Conservation (phyloP, 2,113 vertebrate species). For the Alligator mississippiensis region DNA sequence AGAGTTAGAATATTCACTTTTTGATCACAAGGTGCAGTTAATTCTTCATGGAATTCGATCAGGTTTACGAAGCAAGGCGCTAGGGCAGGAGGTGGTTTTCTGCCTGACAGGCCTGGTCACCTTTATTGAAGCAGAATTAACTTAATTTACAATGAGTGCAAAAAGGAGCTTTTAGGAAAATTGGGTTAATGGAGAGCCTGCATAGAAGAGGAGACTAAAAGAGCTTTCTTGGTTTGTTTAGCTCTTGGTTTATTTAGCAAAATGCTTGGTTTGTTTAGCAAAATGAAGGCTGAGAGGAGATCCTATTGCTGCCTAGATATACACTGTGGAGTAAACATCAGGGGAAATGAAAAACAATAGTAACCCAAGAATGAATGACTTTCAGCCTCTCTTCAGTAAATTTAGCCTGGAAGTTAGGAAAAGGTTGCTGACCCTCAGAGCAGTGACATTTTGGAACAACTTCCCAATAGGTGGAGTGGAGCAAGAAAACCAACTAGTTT, state of each 20-base stretch:
- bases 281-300: too few species aligned
- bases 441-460: too few species aligned
- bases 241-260: conserved; percentile 8
- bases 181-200: not conserved
- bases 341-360: too few species aligned
- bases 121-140: not conserved
- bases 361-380: too few species aligned
- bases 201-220: not conserved
- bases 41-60: not conserved
- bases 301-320: too few species aligned
- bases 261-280: not conserved
- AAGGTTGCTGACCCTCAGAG: too few species aligned
- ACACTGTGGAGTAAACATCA: too few species aligned
- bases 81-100: not conserved
- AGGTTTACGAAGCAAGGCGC: not conserved
- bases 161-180: not conserved
- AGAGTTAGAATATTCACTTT: not conserved
- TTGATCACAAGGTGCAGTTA: not conserved
- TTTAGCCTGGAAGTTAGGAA: too few species aligned
- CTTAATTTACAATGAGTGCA: not conserved
- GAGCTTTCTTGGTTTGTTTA: not conserved
- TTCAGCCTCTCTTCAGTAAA: too few species aligned
- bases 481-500: too few species aligned
- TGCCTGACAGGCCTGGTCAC: not conserved
- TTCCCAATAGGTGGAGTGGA: too few species aligned